Base-by-base conservation (phyloP, 1,140 invertebrate genomes). In the Lethocerus indicus region DNA sequence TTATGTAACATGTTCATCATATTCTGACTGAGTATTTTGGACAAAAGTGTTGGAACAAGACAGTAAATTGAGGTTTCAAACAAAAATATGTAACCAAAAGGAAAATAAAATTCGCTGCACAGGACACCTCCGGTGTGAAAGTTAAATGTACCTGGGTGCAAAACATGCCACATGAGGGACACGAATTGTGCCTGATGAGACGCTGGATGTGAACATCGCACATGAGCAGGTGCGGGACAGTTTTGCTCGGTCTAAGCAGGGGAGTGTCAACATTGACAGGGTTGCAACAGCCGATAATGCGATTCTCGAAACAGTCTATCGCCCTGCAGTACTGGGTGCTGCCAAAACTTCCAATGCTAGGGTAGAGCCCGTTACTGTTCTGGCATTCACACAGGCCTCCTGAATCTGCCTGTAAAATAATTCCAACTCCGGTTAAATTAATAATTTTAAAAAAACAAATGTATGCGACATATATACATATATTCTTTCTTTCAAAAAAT, bases 61-160 rank as follows among this genome's bases (percentile, higher is more conserved):
- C 29, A 32, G 7, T 32, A n/a, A 9, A 32, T 32, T 32, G 7
- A 32, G 7, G 29, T n/a, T 32, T 9, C 9, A 32, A 9, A 32
- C 7, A 39, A 7, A 20, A 14, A 39, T 39, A 7, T 18, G 21
- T 18, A 16, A 39, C 7, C 29, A 46, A 45, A 42, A 54, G 50
- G 24, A 43, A 51, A 46, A n/a, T 64, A 85, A 85, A 53, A 71
- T 71, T 23, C 82, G 75, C 74, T n/a, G n/a, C n/a, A n/a, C n/a
- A n/a, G n/a, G n/a, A n/a, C n/a, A n/a, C n/a, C n/a, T n/a, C n/a
- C n/a, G n/a, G n/a, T n/a, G n/a, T n/a, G n/a, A n/a, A n/a, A n/a
- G n/a, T n/a, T n/a, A n/a, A n/a, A n/a, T 78, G 56, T 60, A 83
- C 89, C 73, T 92, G 87, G 25, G 87, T 83, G 61, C 89, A 94